Percentiles rank a stretch among this genome's conserved stretches.
Conservation (phyloP, 1,140 invertebrate species). For the Octopus sinensis region DNA sequence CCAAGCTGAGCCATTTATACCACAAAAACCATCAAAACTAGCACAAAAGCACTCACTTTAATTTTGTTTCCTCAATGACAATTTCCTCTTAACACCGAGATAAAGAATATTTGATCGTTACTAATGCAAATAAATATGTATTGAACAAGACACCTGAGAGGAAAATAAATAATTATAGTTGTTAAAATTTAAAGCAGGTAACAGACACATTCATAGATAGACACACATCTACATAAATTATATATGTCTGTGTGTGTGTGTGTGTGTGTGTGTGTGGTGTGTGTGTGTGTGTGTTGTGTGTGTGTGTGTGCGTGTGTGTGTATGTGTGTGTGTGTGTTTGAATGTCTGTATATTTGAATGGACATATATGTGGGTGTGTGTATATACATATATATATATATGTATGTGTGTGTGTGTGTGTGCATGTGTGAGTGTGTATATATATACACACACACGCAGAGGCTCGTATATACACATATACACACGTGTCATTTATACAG, state of each 20-base stretch:
- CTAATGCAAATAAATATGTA: no score
- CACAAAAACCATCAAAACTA: no score
- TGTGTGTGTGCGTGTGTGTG: background rate
- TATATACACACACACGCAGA: background rate
- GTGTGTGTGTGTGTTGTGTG: background rate
- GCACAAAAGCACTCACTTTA: no score
- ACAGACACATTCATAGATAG: background rate
- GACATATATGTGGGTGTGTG: background rate
- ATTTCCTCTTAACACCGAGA: no score
- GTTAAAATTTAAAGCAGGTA: no score
- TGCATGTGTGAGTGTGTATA: background rate
- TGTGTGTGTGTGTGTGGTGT: background rate
- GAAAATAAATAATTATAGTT: no score
- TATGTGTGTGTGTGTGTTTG: background rate
- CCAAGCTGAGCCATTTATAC: no score
- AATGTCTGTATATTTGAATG: no score
- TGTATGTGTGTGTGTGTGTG: background rate
- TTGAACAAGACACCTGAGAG: no score
- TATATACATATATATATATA: conserved; percentile 2
- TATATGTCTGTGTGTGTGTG: background rate
- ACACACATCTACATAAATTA: background rate
- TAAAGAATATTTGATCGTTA: no score
- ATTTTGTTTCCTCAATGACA: no score
- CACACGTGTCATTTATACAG: background rate
- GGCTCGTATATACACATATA: background rate